phyloP scores from a whole-genome alignment of 2,888 invertebrate species.

The Asteroscopus sphinx region DNA sequence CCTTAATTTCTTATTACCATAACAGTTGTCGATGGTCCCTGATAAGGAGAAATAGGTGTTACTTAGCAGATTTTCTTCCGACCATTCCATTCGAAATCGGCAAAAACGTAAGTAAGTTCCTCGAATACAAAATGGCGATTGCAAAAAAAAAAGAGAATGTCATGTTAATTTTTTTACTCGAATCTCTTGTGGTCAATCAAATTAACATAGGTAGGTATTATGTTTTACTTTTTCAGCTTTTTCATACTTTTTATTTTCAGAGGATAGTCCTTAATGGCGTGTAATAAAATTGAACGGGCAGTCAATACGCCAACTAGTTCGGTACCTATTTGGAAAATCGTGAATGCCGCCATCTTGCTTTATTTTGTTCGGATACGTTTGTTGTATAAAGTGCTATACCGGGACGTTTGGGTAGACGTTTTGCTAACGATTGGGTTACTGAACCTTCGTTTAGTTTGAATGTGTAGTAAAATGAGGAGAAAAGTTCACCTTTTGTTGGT shows the following conservation, averaged over 20 bases:
- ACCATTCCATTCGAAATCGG: conserved; percentile 5
- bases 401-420: conserved; percentile 20
- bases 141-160: conserved; percentile 40
- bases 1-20: conserved; percentile 40
- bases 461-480: background rate
- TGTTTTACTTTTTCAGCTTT: conserved; percentile 65
- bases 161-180: conserved; percentile 49
- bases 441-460: conserved; percentile 8
- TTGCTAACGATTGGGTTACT: conserved; percentile 7
- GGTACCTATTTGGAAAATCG: conserved; percentile 25
- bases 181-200: conserved; percentile 65
- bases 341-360: conserved; percentile 41
- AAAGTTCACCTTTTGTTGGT: background rate
- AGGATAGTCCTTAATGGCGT: conserved; percentile 74
- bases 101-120: conserved; percentile 23
- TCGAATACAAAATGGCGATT: conserved; percentile 29
- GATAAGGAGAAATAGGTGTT: conserved; percentile 34
- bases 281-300: conserved; percentile 78
- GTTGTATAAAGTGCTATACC: conserved; percentile 24
- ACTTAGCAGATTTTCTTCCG: conserved; percentile 7
- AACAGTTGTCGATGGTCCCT: conserved; percentile 33
- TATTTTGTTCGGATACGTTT: conserved; percentile 41
- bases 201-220: too few relatives aligned
- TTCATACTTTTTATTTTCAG: conserved; percentile 66
- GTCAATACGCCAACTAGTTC: conserved; percentile 67